Conservation (phyloP, 2,113 vertebrate species). For the Phycodurus eques region DNA sequence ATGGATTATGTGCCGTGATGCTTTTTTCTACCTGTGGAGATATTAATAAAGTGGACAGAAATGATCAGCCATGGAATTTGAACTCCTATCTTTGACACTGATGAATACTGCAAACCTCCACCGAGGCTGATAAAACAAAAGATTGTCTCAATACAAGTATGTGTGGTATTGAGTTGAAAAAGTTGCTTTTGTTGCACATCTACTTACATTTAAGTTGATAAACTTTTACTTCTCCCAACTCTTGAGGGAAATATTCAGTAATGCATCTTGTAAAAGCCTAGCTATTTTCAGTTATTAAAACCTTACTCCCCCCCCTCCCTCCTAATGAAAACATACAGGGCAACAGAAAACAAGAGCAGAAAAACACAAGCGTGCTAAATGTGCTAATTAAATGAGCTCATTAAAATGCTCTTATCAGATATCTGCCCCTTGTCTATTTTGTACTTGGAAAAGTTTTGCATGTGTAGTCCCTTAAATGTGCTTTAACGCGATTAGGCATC, state of each 20-base stretch:
- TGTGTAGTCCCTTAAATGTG: constrained; percentile 4
- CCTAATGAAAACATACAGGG: neutral
- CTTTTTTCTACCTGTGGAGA: constrained; percentile 54
- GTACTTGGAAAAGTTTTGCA: constrained; percentile 1
- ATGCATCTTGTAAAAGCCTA: neutral
- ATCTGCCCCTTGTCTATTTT: constrained; percentile 3
- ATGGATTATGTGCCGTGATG: constrained; percentile 53
- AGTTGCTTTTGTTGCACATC: neutral
- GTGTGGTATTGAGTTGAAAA: neutral
- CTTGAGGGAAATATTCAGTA: neutral
- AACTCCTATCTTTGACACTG: constrained; percentile 12
- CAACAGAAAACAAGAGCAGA: neutral
- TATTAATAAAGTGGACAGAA: constrained; percentile 53
- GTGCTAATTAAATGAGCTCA: constrained; percentile 9
- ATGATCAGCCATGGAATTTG: constrained; percentile 27
- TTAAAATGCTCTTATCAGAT: constrained; percentile 9
- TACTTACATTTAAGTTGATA: neutral
- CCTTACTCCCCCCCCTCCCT: neutral
- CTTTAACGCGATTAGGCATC: neutral
- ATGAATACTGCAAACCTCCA: constrained; percentile 9
- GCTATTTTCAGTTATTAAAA: constrained; percentile 1
- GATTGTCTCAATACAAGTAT: neutral
- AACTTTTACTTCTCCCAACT: neutral
- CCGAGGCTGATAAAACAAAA: neutral
- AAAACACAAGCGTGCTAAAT: constrained; percentile 5